Conservation (phyloP, 1,140 invertebrate genomes). For the Fopius arisanus region DNA sequence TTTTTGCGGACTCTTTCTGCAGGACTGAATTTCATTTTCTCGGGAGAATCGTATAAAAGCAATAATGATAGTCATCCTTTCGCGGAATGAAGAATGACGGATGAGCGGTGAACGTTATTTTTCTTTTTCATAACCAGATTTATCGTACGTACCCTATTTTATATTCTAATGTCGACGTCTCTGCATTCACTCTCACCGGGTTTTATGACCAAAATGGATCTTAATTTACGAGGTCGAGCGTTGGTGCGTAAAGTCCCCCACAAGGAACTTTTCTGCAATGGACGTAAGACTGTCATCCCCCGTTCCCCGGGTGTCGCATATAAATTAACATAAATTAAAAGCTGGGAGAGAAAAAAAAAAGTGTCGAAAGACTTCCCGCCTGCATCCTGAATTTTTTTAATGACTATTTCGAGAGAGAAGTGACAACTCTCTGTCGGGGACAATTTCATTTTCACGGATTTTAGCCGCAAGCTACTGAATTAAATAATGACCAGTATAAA, state of each 20-base stretch:
- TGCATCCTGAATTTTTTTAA: background rate
- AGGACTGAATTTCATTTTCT: background rate
- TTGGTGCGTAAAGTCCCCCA: background rate
- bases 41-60: background rate
- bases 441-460: no score
- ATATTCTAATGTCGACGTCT: background rate
- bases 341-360: background rate
- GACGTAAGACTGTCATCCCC: background rate
- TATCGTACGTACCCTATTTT: background rate
- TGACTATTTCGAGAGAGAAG: background rate
- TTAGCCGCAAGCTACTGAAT: no score
- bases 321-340: conserved; percentile 16
- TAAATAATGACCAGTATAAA: no score
- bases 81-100: background rate
- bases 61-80: background rate
- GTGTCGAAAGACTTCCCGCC: background rate
- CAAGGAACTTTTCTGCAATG: background rate
- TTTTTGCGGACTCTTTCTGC: no score
- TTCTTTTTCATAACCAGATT: background rate
- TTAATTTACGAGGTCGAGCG: background rate
- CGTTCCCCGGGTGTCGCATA: background rate
- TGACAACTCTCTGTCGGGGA: background rate
- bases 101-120: background rate
- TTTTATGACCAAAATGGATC: conserved; percentile 16
- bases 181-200: conserved; percentile 1